These are phyloP conservation scores for Drosophila carrolli DNA, from an alignment of 1,140 invertebrate species.

Conservation along the genomic window DNA sequence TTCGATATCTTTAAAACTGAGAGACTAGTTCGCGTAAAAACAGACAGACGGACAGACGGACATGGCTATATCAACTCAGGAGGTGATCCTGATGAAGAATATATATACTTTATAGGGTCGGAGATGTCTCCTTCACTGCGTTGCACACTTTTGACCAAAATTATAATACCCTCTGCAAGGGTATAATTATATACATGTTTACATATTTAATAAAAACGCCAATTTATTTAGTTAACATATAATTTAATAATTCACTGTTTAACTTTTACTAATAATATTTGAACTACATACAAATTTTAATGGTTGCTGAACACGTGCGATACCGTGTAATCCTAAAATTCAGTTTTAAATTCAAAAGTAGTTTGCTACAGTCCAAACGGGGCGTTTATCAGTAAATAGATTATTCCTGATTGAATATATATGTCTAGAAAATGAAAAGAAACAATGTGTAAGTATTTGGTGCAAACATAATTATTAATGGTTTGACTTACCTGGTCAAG, in stretches of 20 bases:
- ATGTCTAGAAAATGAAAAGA: neutral
- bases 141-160: no score
- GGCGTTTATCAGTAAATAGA: neutral
- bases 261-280: slow-evolving; percentile 28
- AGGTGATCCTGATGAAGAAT: no score
- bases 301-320: slow-evolving; percentile 24
- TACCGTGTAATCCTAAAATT: slow-evolving; percentile 11
- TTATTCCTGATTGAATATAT: neutral
- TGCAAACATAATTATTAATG: no score
- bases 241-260: slow-evolving; percentile 41
- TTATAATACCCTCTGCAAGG: no score
- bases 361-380: slow-evolving; percentile 9
- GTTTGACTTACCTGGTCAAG: neutral
- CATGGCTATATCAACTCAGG: no score
- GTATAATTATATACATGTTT: neutral
- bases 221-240: slow-evolving; percentile 15
- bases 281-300: slow-evolving; percentile 44
- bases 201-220: neutral
- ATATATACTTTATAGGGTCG: no score
- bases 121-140: no score
- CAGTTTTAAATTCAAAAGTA: slow-evolving; percentile 24
- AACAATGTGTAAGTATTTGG: neutral
- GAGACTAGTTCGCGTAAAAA: no score
- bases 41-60: no score
- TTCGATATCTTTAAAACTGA: no score